Evolutionary conservation across 1,140 invertebrate species (phyloP).

Genomic region (Cotesia vestalis): DNA sequence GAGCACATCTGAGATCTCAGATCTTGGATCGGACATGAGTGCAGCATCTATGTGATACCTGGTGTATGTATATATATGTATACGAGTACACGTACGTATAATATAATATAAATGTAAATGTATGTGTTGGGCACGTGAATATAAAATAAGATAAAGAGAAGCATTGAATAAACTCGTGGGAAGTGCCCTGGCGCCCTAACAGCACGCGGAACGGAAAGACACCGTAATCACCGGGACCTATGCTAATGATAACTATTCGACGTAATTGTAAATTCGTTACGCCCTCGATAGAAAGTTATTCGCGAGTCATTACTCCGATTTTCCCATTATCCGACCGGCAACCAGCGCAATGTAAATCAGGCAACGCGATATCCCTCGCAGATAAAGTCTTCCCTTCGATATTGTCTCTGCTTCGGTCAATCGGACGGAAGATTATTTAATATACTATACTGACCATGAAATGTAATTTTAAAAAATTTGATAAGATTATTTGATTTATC

Average conservation of each 20-base stretch:
- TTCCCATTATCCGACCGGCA: slow-evolving; percentile 49
- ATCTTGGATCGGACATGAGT: not conserved
- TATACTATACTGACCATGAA: no score
- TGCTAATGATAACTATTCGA: slow-evolving; percentile 60
- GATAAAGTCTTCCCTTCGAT: not conserved
- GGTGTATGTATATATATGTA: not conserved
- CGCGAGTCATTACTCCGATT: slow-evolving; percentile 60
- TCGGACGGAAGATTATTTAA: no score
- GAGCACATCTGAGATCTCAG: not conserved
- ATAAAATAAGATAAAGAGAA: slow-evolving; percentile 4
- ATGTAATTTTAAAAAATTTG: no score
- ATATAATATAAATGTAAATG: slow-evolving; percentile 1
- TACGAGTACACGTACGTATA: not conserved
- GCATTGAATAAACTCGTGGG: slow-evolving; percentile 45
- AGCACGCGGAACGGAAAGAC: slow-evolving; percentile 42
- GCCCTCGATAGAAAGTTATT: slow-evolving; percentile 60
- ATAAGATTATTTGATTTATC: no score
- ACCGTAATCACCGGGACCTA: slow-evolving; percentile 50
- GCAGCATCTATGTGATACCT: not conserved
- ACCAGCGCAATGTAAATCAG: slow-evolving; percentile 4
- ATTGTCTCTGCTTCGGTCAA: not conserved
- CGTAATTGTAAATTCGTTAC: slow-evolving; percentile 63
- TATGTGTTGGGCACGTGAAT: slow-evolving; percentile 15
- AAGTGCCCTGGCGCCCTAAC: slow-evolving; percentile 46
- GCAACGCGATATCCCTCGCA: slow-evolving; percentile 20